A percentile compares a stretch with the other conserved stretches of the same genome.
Evolutionary conservation across 2,113 vertebrate genomes (phyloP).

Genomic region (Megaptera novaeangliae): DNA sequence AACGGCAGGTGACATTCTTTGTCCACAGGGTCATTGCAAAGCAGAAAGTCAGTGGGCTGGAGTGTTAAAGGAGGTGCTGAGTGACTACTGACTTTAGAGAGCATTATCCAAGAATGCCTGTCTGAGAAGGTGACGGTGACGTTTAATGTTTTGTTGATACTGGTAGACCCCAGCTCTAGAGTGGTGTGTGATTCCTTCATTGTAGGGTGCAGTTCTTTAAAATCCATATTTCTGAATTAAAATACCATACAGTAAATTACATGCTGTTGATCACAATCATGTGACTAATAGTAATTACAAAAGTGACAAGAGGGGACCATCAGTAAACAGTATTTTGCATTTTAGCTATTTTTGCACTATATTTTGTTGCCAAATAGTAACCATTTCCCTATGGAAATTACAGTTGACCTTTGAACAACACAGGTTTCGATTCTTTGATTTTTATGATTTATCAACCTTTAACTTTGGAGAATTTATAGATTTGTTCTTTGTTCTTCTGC

Average conservation of each 20-base stretch:
- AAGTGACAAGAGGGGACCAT: background rate
- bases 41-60: background rate
- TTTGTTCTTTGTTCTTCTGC: constrained; percentile 8
- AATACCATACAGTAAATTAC: background rate
- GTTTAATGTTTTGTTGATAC: background rate
- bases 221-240: background rate
- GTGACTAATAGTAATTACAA: background rate
- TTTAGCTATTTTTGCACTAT: background rate
- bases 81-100: background rate
- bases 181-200: background rate
- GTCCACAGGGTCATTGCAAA: background rate
- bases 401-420: background rate
- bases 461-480: background rate
- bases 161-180: background rate
- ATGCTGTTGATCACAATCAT: background rate
- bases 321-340: background rate
- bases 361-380: background rate
- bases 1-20: background rate
- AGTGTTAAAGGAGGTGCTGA: background rate
- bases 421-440: background rate
- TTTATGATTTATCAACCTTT: constrained; percentile 18
- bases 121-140: background rate
- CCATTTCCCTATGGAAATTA: background rate
- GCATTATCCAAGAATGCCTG: background rate
- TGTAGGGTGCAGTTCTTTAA: background rate